Conservation (phyloP, 2,797 vertebrate species). For the Zalophus californianus region DNA sequence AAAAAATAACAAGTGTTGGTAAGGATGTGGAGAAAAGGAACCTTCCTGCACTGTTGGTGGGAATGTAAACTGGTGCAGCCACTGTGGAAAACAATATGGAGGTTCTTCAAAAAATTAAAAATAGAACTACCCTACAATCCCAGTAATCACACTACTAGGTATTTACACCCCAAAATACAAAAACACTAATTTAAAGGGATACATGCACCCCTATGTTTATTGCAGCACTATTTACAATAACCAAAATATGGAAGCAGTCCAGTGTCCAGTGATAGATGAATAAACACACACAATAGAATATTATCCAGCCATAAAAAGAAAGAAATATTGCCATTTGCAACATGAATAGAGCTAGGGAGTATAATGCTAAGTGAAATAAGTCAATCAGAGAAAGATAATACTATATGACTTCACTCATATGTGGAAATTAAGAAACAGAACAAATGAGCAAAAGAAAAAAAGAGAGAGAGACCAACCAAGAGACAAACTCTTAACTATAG, state of each 20-base stretch:
- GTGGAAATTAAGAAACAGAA: background rate
- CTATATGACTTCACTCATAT: background rate
- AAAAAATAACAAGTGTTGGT: background rate
- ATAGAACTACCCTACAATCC: background rate
- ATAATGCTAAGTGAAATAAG: background rate
- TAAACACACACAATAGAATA: background rate
- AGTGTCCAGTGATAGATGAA: background rate
- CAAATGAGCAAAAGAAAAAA: background rate
- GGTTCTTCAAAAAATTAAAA: background rate
- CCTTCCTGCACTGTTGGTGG: background rate
- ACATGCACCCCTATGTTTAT: background rate
- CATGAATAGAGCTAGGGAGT: background rate
- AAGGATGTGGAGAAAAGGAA: background rate
- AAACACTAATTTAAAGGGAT: background rate
- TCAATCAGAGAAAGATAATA: background rate
- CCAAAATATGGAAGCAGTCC: background rate
- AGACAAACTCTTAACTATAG: background rate
- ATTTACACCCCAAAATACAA: background rate
- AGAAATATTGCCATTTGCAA: background rate
- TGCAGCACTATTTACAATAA: background rate
- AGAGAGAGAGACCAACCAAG: background rate
- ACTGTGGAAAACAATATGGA: background rate
- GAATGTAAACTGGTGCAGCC: background rate
- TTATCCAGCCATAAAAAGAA: background rate
- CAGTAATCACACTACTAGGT: background rate